Percentiles rank a stretch among this genome's conserved stretches.
phyloP scores from a whole-genome alignment of 2,888 invertebrate species.

The Xanthorhoe spadicearia region DNA sequence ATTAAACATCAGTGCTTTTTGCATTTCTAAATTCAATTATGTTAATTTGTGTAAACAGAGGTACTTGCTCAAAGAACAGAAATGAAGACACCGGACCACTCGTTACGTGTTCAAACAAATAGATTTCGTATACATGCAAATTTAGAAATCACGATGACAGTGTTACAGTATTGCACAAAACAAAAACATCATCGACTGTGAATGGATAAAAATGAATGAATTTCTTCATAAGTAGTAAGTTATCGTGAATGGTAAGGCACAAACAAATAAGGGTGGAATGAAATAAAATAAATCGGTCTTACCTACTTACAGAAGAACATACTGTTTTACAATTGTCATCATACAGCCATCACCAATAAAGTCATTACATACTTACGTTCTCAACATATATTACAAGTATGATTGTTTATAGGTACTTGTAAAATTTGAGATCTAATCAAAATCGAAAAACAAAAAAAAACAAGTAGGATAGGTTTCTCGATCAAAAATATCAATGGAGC shows the following conservation, averaged over 20 bases:
- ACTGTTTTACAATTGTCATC: no score
- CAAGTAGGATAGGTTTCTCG: neutral
- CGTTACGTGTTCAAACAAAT: slow-evolving; percentile 35
- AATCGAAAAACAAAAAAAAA: no score
- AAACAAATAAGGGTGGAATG: no score
- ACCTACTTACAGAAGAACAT: no score
- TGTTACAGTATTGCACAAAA: neutral
- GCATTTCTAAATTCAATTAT: slow-evolving; percentile 2
- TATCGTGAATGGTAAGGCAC: no score
- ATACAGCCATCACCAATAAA: no score
- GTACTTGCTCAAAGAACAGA: slow-evolving; percentile 16
- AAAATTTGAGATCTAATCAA: no score
- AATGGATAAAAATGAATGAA: no score
- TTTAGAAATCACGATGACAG: slow-evolving; percentile 45
- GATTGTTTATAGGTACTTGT: no score
- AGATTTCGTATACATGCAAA: slow-evolving; percentile 46
- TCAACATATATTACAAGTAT: no score
- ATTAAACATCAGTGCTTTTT: neutral
- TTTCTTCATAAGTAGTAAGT: no score
- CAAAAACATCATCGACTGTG: neutral
- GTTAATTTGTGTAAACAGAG: slow-evolving; percentile 14
- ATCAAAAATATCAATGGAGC: neutral
- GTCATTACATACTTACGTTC: neutral
- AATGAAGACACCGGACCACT: slow-evolving; percentile 26
- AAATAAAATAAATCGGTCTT: no score